Evolutionary conservation across 1,140 invertebrate species (phyloP), one percentile per base, ranked within the genome.

Genomic region (Mactra quadrangularis): DNA sequence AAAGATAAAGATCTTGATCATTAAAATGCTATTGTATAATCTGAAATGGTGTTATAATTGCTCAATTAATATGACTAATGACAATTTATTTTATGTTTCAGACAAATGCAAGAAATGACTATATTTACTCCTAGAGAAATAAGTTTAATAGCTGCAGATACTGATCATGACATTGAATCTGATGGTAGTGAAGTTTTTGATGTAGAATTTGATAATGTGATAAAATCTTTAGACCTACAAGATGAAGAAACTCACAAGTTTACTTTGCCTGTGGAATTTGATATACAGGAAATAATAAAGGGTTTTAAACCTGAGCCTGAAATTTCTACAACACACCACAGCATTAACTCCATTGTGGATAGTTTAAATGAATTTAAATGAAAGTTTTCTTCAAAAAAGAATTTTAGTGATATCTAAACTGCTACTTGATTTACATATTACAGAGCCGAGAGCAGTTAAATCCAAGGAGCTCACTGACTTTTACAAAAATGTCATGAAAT

Each of bases 361-460:
- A 17, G 17, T 57, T 57, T 57, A 57, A 22, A 3, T 17, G 3
- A 17, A 6, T 9, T 17, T 13, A 27, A 27, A 6, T 57, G 4
- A 29, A 57, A 25, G 1, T n/a, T 3, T 38, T 64, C n/a, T 38
- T 22, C 33, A 38, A 38, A 19, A 64, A 38, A 64, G 38, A 35
- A n/a, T 64, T 38, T 38, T 64, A 38, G 19, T 64, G 6, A 3
- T 64, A 2, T 64, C 60, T 22, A 19, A 35, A 38, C 38, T 35
- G 9, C 33, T 64, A 3, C 11, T 3, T 9, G 60, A 64, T 4
- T 64, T 64, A 64, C 33, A 64, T 38, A 45, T 64, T 7, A 38
- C 29, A 19, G 60, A 64, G 31, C 60, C 60, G 19, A 64, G 60
- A 27, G n/a, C 55, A 57, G 55, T 57, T 3, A 27, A 25, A 17